Conservation (phyloP, 2,113 vertebrate genomes). For the Oncorhynchus mykiss region DNA sequence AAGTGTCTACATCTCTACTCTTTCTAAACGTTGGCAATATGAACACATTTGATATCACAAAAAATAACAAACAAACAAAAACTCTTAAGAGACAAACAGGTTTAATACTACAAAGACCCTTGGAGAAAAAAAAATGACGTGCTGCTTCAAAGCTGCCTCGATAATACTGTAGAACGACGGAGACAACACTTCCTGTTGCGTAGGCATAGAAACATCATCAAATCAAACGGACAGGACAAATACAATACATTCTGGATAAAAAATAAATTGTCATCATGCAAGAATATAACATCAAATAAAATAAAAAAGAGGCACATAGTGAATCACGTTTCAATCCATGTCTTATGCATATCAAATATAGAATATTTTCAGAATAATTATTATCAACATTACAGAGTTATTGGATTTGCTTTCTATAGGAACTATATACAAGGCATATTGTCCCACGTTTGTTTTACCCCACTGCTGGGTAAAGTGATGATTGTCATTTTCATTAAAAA, state of each 20-base stretch:
- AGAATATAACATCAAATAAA: conserved; percentile 66
- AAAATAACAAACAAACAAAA: conserved; percentile 53
- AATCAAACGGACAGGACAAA: conserved; percentile 72
- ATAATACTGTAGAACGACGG: conserved; percentile 84
- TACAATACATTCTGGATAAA: conserved; percentile 73
- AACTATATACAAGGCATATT: conserved; percentile 64
- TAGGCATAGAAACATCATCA: conserved; percentile 71
- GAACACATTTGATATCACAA: conserved; percentile 62
- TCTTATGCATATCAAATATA: conserved; percentile 67
- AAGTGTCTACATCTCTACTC: conserved; percentile 55
- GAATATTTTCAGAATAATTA: conserved; percentile 65
- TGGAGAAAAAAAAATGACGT: neutral
- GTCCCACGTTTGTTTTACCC: conserved; percentile 48
- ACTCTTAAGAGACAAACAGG: conserved; percentile 25
- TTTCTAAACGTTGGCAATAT: conserved; percentile 69
- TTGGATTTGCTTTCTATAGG: conserved; percentile 79
- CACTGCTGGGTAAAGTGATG: conserved; percentile 58
- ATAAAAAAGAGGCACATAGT: conserved; percentile 45
- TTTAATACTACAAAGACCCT: conserved; percentile 39
- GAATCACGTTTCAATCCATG: conserved; percentile 65
- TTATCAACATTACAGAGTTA: conserved; percentile 75
- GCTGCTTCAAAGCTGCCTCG: conserved; percentile 75
- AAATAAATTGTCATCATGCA: conserved; percentile 81
- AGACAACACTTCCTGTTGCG: conserved; percentile 73
- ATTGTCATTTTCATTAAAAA: conserved; percentile 81